Evolutionary conservation across 1,140 invertebrate genomes (phyloP).

Genomic region (Atta colombica): DNA sequence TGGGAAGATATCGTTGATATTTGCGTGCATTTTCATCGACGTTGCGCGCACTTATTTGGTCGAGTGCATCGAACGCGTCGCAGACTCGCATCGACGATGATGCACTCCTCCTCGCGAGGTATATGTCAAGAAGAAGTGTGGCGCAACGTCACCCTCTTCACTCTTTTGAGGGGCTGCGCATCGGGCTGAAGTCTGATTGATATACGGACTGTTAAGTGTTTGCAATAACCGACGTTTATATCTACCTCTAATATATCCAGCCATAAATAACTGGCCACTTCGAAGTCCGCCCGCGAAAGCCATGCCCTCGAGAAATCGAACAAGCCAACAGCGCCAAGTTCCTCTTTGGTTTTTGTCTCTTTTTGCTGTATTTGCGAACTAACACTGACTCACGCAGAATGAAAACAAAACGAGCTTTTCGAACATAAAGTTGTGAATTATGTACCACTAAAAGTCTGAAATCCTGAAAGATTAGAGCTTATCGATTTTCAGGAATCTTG

Average conservation of each 20-base stretch:
- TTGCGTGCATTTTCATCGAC: conserved; percentile 38
- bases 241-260: conserved; percentile 84
- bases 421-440: not conserved
- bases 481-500: not conserved
- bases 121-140: conserved; percentile 42
- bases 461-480: not conserved
- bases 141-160: conserved; percentile 70
- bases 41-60: conserved; percentile 11
- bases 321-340: conserved; percentile 48
- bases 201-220: conserved; percentile 87
- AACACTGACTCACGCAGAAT: not conserved
- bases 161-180: conserved; percentile 79
- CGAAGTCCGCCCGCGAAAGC: conserved; percentile 75
- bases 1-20: conserved; percentile 45
- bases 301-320: conserved; percentile 50
- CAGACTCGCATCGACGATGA: conserved; percentile 50
- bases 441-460: not conserved
- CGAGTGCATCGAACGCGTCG: conserved; percentile 48
- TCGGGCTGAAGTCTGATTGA: conserved; percentile 85
- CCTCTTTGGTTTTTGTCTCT: conserved; percentile 37
- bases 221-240: conserved; percentile 86
- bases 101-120: conserved; percentile 24
- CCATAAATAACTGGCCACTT: conserved; percentile 85
- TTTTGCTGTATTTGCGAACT: conserved; percentile 42
- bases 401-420: not conserved